Evolutionary conservation across 1,140 invertebrate genomes (phyloP).

Genomic region (Nasonia vitripennis): DNA sequence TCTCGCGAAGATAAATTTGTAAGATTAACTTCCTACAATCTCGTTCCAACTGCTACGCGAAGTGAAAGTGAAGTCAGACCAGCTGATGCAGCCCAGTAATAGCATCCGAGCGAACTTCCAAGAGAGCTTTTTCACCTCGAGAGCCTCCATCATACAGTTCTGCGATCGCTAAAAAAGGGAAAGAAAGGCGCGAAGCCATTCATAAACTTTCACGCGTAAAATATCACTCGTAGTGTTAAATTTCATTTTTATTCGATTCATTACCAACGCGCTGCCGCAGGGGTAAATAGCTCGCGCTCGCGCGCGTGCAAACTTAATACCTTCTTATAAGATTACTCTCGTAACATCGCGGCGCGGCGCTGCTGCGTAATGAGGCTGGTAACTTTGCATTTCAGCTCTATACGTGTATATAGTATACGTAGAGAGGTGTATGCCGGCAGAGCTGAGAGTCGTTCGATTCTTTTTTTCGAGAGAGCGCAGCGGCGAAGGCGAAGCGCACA

Average conservation of each 20-base stretch:
- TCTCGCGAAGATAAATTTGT: not conserved
- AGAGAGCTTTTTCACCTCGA: too few species aligned
- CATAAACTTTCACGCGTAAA: not conserved
- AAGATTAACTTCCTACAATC: not conserved
- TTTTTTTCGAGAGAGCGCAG: not conserved
- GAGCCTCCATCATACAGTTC: too few species aligned
- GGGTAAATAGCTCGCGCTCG: not conserved
- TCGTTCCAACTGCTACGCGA: not conserved
- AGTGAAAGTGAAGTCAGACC: not conserved
- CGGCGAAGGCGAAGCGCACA: not conserved
- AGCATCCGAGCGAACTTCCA: too few species aligned
- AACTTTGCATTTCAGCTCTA: constrained; percentile 44
- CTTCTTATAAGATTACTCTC: constrained; percentile 21
- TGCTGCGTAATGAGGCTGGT: constrained; percentile 4
- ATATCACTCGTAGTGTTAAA: not conserved
- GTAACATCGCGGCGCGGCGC: not conserved
- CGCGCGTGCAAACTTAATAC: not conserved
- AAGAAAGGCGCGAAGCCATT: too few species aligned
- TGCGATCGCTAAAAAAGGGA: too few species aligned
- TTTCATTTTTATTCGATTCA: constrained; percentile 5
- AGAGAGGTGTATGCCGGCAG: not conserved
- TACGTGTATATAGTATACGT: not conserved
- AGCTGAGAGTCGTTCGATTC: not conserved
- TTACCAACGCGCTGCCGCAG: not conserved
- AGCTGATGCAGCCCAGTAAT: too few species aligned